Conservation (phyloP, 2,797 vertebrate species). For the Okamejei kenojei region DNA sequence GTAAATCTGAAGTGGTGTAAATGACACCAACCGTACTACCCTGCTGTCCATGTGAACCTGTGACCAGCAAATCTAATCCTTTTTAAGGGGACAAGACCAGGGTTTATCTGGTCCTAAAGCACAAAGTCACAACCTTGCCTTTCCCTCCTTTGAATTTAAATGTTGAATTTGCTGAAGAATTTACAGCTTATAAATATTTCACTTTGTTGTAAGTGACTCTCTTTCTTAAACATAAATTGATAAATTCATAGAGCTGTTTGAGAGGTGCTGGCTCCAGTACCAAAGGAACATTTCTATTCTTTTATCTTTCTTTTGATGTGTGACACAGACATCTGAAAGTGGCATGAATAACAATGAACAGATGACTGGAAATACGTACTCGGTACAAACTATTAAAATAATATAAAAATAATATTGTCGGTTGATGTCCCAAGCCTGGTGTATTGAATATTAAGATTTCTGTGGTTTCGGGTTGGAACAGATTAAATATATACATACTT, state of each 20-base stretch:
- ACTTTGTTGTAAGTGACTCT: not conserved
- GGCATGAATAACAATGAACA: not conserved
- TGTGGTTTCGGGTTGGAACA: not conserved
- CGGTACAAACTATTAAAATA: not conserved
- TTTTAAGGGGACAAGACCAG: no score
- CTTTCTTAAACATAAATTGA: not conserved
- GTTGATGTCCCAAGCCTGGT: not conserved
- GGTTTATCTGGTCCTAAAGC: no score
- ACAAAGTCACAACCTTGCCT: no score
- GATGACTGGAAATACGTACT: not conserved
- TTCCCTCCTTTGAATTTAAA: no score
- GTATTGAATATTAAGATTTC: not conserved
- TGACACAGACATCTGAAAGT: not conserved
- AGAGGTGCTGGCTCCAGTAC: not conserved
- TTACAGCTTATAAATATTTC: not conserved
- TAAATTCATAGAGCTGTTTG: not conserved
- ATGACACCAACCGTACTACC: no score
- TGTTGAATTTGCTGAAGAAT: not conserved
- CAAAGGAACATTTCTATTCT: not conserved
- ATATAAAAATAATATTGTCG: not conserved
- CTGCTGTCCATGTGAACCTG: no score
- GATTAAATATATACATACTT: not conserved
- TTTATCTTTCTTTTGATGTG: not conserved
- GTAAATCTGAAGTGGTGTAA: no score
- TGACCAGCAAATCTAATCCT: no score